Evolutionary conservation across 2,888 invertebrate species (phyloP), one percentile per base, ranked within the genome.

Genomic region (Sinohyriopsis cumingii): DNA sequence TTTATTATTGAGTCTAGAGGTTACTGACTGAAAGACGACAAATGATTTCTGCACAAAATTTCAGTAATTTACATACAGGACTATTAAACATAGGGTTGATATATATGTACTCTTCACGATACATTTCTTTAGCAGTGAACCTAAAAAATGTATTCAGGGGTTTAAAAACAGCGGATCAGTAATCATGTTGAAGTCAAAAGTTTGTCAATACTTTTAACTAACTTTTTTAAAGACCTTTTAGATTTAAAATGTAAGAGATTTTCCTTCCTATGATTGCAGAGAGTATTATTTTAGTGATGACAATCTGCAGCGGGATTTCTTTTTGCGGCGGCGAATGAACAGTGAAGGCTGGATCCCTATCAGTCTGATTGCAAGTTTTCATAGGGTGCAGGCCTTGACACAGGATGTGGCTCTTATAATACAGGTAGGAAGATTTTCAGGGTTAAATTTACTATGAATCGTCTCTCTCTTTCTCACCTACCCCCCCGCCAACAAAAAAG

Each of bases 231-330:
- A 28, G 28, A 28, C 5, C 28, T 28, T 33, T 5, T 33, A 33
- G 33, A 33, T 45, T 15, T 45, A 15, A 45, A 45, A 33, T 9
- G 7, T 33, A 0, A 57, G 24, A 59, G 12, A 59, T 66, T 53
- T 59, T 63, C 60, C 55, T 24, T 18, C 59, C 19, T 22, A 6
- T 54, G n/a, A 22, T 92, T 93, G 57, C 92, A 99, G 98, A 89
- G 99, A 99, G 91, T 99, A 99, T 92, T 99, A 99, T 93, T 99
- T 99, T 92, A 97, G 97, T 84, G 95, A 95, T 80, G 98, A 98
- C 87, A 99, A 99, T 92, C 92, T 99, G 69, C 94, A 95, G 83
- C 94, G 96, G 84, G 99, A 99, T 89, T 96, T 98, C 92, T 99
- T 96, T 92, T 92, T 99, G 79, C 94, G 99, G 55, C 94, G 98